These are phyloP conservation scores for Leptosomus discolor DNA, from an alignment of 2,113 vertebrate species.

Conservation along the genomic window DNA sequence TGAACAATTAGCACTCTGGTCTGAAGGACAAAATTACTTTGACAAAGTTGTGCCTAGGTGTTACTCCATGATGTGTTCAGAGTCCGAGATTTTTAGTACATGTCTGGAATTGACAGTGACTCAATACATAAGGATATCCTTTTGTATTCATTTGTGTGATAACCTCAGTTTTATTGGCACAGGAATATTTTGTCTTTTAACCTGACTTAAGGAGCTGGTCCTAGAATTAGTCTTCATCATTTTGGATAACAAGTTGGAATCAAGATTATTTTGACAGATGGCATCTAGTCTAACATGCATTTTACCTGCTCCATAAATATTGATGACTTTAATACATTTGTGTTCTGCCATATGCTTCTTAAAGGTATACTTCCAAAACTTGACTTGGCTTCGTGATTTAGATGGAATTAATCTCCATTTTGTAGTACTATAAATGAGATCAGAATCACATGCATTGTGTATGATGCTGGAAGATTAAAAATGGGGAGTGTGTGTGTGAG, in stretches of 20 bases:
- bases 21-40: constrained; percentile 50
- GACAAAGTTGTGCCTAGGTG: not conserved
- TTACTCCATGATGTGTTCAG: not conserved
- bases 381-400: constrained; percentile 7
- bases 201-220: constrained; percentile 53
- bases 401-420: constrained; percentile 54
- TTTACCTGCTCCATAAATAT: constrained; percentile 69
- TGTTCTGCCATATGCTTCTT: constrained; percentile 54
- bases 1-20: constrained; percentile 13
- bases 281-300: constrained; percentile 54
- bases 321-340: constrained; percentile 57
- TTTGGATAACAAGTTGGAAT: constrained; percentile 44
- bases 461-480: not conserved
- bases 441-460: not conserved
- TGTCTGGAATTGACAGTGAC: constrained; percentile 31
- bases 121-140: constrained; percentile 15
- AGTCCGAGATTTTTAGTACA: not conserved
- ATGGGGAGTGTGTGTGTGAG: no score
- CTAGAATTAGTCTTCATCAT: constrained; percentile 17
- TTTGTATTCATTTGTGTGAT: constrained; percentile 13
- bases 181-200: constrained; percentile 36
- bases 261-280: constrained; percentile 64
- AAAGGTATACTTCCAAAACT: constrained; percentile 50
- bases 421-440: not conserved
- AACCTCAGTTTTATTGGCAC: constrained; percentile 52